phyloP scores from a whole-genome alignment of 2,797 vertebrate genomes.

The Eospalax fontanierii region DNA sequence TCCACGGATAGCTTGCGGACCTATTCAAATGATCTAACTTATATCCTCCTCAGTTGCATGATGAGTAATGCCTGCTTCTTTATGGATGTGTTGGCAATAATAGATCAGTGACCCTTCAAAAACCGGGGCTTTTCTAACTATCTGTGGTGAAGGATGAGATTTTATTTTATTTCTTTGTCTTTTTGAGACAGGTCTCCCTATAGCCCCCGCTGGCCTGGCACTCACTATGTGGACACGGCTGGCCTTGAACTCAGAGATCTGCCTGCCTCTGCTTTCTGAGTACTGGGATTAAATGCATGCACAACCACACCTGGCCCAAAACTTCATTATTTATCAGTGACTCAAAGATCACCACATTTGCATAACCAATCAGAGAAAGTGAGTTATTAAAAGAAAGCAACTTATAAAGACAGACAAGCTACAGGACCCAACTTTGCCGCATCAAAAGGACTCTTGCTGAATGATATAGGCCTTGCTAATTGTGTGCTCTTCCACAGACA shows the following conservation, averaged over 20 bases:
- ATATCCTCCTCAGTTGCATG: not conserved
- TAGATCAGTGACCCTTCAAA: not conserved
- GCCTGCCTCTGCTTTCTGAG: too few relatives aligned
- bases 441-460: not conserved
- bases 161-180: not conserved
- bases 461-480: not conserved
- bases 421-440: not conserved
- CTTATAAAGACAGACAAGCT: not conserved
- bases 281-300: too few relatives aligned
- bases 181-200: too few relatives aligned
- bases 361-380: not conserved
- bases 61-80: not conserved
- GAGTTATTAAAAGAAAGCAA: not conserved
- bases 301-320: too few relatives aligned
- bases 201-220: too few relatives aligned
- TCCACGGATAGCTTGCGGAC: not conserved
- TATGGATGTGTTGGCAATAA: not conserved
- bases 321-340: not conserved
- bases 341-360: not conserved
- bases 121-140: not conserved
- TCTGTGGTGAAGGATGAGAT: not conserved
- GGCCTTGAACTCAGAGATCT: too few relatives aligned
- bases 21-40: not conserved
- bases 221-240: too few relatives aligned
- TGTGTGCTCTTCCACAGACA: not conserved